These are phyloP conservation scores for Trachymyrmex cornetzi DNA, from an alignment of 1,140 invertebrate genomes.

Conservation along the genomic window DNA sequence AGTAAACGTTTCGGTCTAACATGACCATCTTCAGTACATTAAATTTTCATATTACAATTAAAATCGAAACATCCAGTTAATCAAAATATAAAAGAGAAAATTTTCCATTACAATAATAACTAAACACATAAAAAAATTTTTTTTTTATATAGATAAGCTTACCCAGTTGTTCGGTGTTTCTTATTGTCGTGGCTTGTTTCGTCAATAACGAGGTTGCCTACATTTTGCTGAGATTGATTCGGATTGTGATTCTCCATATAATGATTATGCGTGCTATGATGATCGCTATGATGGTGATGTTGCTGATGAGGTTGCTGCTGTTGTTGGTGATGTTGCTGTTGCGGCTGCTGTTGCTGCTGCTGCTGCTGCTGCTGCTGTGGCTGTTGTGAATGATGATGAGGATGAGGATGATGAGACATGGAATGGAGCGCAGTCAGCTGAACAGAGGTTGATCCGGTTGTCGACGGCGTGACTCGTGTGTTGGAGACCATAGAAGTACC, in stretches of 20 bases:
- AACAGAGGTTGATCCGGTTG: slow-evolving; percentile 72
- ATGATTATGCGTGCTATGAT: slow-evolving; percentile 81
- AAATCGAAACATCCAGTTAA: too few species aligned
- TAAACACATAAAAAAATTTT: too few species aligned
- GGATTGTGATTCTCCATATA: slow-evolving; percentile 84
- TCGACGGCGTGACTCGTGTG: slow-evolving; percentile 76
- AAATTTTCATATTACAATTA: too few species aligned
- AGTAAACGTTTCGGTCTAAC: too few species aligned
- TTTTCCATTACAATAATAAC: too few species aligned
- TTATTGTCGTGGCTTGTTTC: slow-evolving; percentile 83
- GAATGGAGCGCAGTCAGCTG: slow-evolving; percentile 76
- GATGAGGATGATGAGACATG: slow-evolving; percentile 68
- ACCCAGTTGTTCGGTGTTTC: slow-evolving; percentile 83
- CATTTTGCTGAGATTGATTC: slow-evolving; percentile 81
- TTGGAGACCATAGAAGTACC: slow-evolving; percentile 81
- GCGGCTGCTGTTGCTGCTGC: slow-evolving; percentile 58
- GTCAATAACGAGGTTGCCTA: slow-evolving; percentile 80
- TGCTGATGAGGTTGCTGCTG: slow-evolving; percentile 69
- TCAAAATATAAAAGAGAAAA: too few species aligned
- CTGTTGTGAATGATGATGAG: slow-evolving; percentile 70
- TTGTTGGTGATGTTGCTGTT: slow-evolving; percentile 29
- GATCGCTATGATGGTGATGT: slow-evolving; percentile 81
- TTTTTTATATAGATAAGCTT: slow-evolving; percentile 58
- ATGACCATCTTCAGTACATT: too few species aligned
- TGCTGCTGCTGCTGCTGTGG: slow-evolving; percentile 62